These are phyloP conservation scores for Formicarius rufipectus DNA, from an alignment of 2,113 vertebrate genomes.

Conservation along the genomic window DNA sequence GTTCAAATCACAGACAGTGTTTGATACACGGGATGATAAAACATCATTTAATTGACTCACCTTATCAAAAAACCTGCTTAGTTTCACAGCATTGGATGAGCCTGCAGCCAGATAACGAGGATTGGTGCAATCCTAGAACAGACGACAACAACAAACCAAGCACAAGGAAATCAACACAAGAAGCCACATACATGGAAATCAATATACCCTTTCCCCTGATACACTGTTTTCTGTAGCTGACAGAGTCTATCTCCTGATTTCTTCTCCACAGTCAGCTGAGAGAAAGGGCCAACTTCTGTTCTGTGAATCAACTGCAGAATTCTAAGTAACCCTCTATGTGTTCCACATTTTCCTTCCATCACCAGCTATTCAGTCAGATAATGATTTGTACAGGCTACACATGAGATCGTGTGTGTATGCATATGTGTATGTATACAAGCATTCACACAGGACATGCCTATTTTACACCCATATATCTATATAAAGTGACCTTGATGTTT, in stretches of 20 bases:
- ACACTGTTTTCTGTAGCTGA: not conserved
- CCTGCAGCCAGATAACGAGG: constrained; percentile 91
- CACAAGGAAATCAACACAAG: not conserved
- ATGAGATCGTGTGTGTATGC: not conserved
- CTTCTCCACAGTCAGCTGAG: not conserved
- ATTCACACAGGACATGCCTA: not conserved
- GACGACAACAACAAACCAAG: not conserved
- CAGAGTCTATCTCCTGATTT: too few species aligned
- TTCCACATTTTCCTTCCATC: not conserved
- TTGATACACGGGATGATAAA: not conserved
- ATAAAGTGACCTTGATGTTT: not conserved
- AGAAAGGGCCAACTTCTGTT: not conserved
- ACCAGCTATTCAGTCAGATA: not conserved
- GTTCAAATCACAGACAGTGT: not conserved
- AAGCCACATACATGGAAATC: not conserved
- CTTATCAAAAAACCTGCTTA: constrained; percentile 99
- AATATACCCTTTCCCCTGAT: not conserved
- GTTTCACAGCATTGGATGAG: constrained; percentile 95
- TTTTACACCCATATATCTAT: not conserved
- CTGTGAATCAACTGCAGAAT: not conserved
- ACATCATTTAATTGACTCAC: constrained; percentile 70
- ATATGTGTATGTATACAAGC: not conserved
- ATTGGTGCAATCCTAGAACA: constrained; percentile 91
- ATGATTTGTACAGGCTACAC: not conserved
- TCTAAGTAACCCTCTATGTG: accelerated